Base-by-base conservation (phyloP, 2,888 invertebrate species). In the Trichacis sp. region DNA sequence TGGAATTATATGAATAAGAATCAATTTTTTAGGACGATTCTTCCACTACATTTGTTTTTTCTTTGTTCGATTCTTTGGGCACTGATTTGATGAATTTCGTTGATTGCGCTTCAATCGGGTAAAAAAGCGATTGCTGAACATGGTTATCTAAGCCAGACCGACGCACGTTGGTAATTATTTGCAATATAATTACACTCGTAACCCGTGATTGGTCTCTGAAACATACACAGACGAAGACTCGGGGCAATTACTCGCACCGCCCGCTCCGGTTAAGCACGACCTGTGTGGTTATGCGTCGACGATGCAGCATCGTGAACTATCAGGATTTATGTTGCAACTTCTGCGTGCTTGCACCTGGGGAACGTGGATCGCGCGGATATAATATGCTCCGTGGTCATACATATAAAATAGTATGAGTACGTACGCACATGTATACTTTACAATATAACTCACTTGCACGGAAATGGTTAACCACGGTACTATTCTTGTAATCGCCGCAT, bases 111-210 rank as follows among this genome's bases (percentile, higher is more conserved):
- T n/a, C n/a, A n/a, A n/a, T n/a, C n/a, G n/a, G n/a, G n/a, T n/a
- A n/a, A n/a, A n/a, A n/a, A n/a, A n/a, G n/a, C n/a, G n/a, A n/a
- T n/a, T n/a, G n/a, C 9, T 5, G 42, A 46, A 12, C 51, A 33
- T 52, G 40, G 52, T 62, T 67, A 67, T 67, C 66, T 63, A 63
- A 63, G 55, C 46, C 53, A 52, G 55, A 46, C 53, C 56, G 52
- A 58, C 58, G 50, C 54, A 42, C 53, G 50, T 57, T 46, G 20
- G 66, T 61, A 66, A 66, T 66, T 62, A 66, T n/a, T 29, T 62
- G 66, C 58, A 62, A 67, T 67, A 67, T 67, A 67, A 67, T 67
- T 67, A 67, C 66, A 62, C 62, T 55, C 52, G 51, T 63, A 63
- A 56, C 59, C 59, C 46, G 55, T 59, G 66, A 66, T 62, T 66